These are phyloP conservation scores for Formicarius rufipectus DNA, from an alignment of 2,113 vertebrate species.

Conservation along the genomic window DNA sequence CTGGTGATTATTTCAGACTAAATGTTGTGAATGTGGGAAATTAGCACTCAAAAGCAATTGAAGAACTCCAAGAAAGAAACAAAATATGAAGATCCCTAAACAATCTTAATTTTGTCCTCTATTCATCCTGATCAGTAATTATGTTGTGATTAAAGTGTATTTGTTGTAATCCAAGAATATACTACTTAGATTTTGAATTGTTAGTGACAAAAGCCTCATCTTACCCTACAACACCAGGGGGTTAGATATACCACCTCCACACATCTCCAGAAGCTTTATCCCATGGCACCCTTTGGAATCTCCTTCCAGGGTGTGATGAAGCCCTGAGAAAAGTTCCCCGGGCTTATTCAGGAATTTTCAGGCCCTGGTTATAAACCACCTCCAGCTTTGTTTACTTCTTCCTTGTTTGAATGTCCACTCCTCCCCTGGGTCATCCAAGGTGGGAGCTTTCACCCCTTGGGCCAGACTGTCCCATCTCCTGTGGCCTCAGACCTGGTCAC, in stretches of 20 bases:
- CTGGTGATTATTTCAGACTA: not conserved
- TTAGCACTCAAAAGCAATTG: not conserved
- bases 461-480: not conserved
- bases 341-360: not conserved
- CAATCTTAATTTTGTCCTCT: not conserved
- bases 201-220: not conserved
- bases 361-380: not conserved
- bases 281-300: not conserved
- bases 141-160: not conserved
- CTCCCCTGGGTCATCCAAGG: not conserved
- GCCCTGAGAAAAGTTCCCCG: not conserved
- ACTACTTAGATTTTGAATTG: not conserved
- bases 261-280: not conserved
- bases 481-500: not conserved
- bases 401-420: not conserved
- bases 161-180: slow-evolving; percentile 1
- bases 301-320: not conserved
- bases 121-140: not conserved
- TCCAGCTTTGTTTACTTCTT: not conserved
- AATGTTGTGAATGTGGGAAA: not conserved
- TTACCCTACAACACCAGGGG: not conserved
- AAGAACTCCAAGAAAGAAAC: not conserved
- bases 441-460: not conserved
- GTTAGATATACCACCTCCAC: fast-evolving
- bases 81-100: not conserved